These are phyloP conservation scores for Drosophila seclusa DNA, from an alignment of 2,888 invertebrate genomes.

Conservation along the genomic window DNA sequence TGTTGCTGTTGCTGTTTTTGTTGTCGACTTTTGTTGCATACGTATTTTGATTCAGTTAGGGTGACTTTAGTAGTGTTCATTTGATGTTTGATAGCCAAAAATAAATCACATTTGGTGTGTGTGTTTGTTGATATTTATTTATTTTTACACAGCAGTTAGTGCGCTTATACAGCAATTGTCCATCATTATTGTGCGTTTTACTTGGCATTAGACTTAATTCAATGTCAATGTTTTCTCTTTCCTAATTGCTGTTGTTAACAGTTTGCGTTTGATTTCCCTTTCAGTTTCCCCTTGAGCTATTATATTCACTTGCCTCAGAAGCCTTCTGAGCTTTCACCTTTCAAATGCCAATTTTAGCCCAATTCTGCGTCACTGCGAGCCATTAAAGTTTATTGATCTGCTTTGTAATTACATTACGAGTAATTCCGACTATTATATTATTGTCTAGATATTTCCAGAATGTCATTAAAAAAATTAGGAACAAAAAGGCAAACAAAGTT, in stretches of 20 bases:
- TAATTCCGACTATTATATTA: neutral
- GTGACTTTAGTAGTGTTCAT: constrained; percentile 20
- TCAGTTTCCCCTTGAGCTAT: neutral
- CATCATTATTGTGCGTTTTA: constrained; percentile 45
- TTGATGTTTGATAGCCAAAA: constrained; percentile 15
- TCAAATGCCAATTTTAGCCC: constrained; percentile 14
- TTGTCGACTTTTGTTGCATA: constrained; percentile 34
- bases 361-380: constrained; percentile 26
- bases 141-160: constrained; percentile 28
- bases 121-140: constrained; percentile 53
- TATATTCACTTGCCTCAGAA: constrained; percentile 11
- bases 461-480: neutral
- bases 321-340: constrained; percentile 24
- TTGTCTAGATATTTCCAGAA: neutral
- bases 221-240: constrained; percentile 69
- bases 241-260: constrained; percentile 12
- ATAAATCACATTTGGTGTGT: constrained; percentile 45
- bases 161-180: constrained; percentile 39
- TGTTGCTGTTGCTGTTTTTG: constrained; percentile 8
- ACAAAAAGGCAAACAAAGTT: neutral
- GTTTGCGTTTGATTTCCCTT: neutral
- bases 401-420: neutral
- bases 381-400: constrained; percentile 13
- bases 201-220: constrained; percentile 56
- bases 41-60: constrained; percentile 27